Evolutionary conservation across 1,140 invertebrate species (phyloP), one percentile per base, ranked within the genome.

Genomic region (Gonioctena quinquepunctata): DNA sequence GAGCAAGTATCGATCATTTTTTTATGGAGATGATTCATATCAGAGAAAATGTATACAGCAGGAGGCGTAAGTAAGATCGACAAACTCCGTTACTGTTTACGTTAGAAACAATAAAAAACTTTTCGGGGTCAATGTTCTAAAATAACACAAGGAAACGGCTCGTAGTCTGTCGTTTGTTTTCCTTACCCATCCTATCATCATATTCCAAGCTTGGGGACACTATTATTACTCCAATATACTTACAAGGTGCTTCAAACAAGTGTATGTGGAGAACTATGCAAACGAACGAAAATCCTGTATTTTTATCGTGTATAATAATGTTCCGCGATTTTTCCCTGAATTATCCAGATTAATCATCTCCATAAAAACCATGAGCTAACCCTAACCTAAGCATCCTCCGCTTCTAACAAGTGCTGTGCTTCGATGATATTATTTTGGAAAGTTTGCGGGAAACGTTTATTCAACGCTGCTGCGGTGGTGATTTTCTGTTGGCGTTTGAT

Each of bases 401-500:
- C 72, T 62, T 83, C 80, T 19, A 83, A 61, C 50, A 83, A 69
- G 66, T 82, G 80, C 74, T 83, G 79, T 7, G 79, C 79, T 74
- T 83, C 82, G 42, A 81, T 73, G 52, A 62, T 74, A 16, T 75
- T 76, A 52, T 73, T 74, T 21, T 77, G 76, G 60, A 80, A 82
- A 13, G 76, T 77, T 73, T 82, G 80, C n/a, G 80, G 79, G 69
- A 81, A 81, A n/a, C 80, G 66, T 69, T 82, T 82, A 42, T 81
- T 81, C 33, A 82, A 68, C 16, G 79, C 78, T 6, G 81, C 78
- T 8, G 75, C 69, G 6, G 80, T 82, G 27, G 77, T 81, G 18
- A 80, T 77, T 16, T 71, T 82, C 69, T 83, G 78, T 67, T 81
- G 78, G 6, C 79, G 54, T 71, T 79, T 81, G 6, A 83, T 82